phyloP scores from a whole-genome alignment of 2,113 vertebrate genomes.

The Cyphomyrus discorhynchus region DNA sequence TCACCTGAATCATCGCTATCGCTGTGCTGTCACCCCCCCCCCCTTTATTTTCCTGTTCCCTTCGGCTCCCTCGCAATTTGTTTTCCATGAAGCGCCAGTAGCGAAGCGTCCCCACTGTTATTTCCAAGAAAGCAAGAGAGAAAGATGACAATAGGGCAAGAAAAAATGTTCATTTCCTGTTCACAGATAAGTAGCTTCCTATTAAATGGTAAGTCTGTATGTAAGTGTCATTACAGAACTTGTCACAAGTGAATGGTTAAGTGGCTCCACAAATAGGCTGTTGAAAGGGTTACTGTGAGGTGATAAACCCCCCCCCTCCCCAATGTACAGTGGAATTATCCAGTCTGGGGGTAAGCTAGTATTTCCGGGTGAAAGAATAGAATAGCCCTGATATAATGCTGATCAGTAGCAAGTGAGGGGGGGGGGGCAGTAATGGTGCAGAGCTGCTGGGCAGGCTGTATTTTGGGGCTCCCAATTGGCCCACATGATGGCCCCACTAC shows the following conservation, averaged over 20 bases:
- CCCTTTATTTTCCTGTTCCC: not conserved
- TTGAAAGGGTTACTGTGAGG: conserved; percentile 26
- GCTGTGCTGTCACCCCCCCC: not conserved
- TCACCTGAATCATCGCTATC: conserved; percentile 25
- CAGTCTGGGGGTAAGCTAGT: not conserved
- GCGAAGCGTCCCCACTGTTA: conserved; percentile 22
- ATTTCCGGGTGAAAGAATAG: not conserved
- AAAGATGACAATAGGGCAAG: not conserved
- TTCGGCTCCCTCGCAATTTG: conserved; percentile 24
- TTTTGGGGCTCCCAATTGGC: conserved; percentile 49
- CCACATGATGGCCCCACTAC: conserved; percentile 44
- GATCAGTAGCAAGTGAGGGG: not conserved
- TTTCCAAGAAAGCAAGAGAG: conserved; percentile 21
- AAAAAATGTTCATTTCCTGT: conserved; percentile 31
- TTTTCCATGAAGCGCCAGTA: conserved; percentile 30
- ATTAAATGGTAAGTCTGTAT: conserved; percentile 49
- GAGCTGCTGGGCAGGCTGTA: not conserved
- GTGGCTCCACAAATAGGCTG: conserved; percentile 38
- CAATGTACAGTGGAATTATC: not conserved
- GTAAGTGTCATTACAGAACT: conserved; percentile 50
- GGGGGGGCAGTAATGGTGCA: not conserved
- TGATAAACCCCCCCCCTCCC: conserved; percentile 32
- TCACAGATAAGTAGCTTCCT: conserved; percentile 40
- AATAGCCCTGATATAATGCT: not conserved
- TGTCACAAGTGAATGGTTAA: conserved; percentile 46